A percentile compares a stretch with the other conserved stretches of the same genome.
These are phyloP conservation scores for Pionites leucogaster DNA, from an alignment of 2,113 vertebrate species.

Conservation along the genomic window DNA sequence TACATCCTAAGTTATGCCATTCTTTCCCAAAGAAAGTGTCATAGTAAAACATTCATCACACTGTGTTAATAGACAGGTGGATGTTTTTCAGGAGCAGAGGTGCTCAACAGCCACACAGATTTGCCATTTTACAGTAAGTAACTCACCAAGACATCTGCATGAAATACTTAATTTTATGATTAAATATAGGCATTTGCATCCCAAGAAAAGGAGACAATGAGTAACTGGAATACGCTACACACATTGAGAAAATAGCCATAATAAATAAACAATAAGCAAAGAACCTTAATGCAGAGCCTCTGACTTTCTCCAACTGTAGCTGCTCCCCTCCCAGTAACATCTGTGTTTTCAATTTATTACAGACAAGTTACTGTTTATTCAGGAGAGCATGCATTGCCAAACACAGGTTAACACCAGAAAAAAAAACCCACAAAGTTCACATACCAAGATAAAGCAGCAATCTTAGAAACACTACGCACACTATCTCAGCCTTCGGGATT, in stretches of 20 bases:
- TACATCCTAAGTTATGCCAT: accelerated
- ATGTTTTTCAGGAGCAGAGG: not conserved
- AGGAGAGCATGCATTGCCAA: not conserved
- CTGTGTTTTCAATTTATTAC: not conserved
- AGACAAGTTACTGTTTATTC: not conserved
- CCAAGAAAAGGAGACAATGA: accelerated
- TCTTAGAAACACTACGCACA: not conserved
- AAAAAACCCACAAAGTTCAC: not conserved
- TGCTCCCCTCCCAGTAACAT: not conserved
- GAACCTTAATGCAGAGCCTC: not conserved
- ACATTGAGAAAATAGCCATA: not conserved
- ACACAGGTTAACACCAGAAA: not conserved
- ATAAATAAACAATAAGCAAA: not conserved
- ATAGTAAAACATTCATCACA: not conserved
- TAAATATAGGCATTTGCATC: not conserved
- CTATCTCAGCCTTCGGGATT: not conserved
- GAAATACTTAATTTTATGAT: not conserved
- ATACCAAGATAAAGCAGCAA: not conserved
- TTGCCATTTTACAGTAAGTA: not conserved
- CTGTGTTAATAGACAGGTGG: not conserved
- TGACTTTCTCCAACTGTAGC: not conserved
- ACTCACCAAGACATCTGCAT: not conserved
- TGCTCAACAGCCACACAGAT: not conserved
- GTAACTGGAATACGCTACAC: accelerated
- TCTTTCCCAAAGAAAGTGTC: not conserved